phyloP scores from a whole-genome alignment of 2,888 invertebrate species.

The Epiblema foenella region DNA sequence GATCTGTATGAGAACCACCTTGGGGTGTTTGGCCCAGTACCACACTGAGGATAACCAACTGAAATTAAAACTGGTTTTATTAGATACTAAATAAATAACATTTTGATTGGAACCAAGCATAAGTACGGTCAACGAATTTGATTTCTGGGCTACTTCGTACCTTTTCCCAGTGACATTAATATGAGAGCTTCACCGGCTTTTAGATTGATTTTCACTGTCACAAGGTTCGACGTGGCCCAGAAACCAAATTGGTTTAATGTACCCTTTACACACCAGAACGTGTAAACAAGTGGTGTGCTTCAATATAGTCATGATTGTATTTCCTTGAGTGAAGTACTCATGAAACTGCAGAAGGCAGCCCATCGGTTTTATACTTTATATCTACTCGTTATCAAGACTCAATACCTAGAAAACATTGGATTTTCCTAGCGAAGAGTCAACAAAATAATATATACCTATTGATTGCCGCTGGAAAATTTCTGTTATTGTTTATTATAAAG shows the following conservation, averaged over 20 bases:
- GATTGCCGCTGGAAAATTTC: slow-evolving; percentile 25
- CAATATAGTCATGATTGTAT: slow-evolving; percentile 49
- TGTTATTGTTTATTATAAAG: slow-evolving; percentile 18
- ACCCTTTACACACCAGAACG: slow-evolving; percentile 49
- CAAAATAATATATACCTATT: slow-evolving; percentile 4
- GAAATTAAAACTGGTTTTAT: slow-evolving; percentile 30
- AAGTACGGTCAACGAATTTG: too few species aligned
- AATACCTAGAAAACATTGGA: slow-evolving; percentile 26
- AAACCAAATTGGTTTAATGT: too few species aligned
- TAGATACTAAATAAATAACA: neutral
- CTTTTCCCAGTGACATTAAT: too few species aligned
- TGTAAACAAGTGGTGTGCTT: slow-evolving; percentile 46
- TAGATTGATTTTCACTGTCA: too few species aligned
- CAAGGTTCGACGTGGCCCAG: too few species aligned
- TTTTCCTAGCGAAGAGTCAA: slow-evolving; percentile 38
- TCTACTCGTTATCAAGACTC: slow-evolving; percentile 49
- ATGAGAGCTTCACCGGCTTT: too few species aligned
- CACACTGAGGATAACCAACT: slow-evolving; percentile 48
- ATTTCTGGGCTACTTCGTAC: too few species aligned
- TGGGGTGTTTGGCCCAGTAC: slow-evolving; percentile 48
- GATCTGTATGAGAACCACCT: slow-evolving; percentile 43
- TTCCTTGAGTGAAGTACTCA: slow-evolving; percentile 37
- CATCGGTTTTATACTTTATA: slow-evolving; percentile 57
- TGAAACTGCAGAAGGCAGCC: slow-evolving; percentile 40
- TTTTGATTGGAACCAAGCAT: neutral